These are phyloP conservation scores for Onthophagus taurus DNA, from an alignment of 1,140 invertebrate species.

Conservation along the genomic window DNA sequence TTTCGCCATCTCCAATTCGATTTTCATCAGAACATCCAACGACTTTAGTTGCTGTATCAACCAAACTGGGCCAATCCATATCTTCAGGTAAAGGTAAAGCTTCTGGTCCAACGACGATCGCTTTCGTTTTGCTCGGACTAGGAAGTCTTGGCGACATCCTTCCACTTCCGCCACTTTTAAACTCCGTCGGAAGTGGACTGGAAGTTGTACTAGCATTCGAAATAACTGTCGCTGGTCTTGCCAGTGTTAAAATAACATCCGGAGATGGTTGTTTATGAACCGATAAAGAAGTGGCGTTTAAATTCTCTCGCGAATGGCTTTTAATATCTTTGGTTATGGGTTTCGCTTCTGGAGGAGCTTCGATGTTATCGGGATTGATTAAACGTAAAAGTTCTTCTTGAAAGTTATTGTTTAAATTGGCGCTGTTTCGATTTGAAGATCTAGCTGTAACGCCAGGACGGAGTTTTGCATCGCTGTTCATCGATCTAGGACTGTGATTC, in stretches of 20 bases:
- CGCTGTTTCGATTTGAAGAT: slow-evolving; percentile 45
- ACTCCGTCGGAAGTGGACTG: slow-evolving; percentile 42
- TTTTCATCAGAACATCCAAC: slow-evolving; percentile 5
- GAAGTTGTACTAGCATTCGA: slow-evolving; percentile 55
- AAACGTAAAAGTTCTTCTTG: slow-evolving; percentile 84
- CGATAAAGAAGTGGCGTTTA: slow-evolving; percentile 36
- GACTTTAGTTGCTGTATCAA: slow-evolving; percentile 65
- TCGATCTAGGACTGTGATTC: slow-evolving; percentile 52
- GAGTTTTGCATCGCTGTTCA: slow-evolving; percentile 43
- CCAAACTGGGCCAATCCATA: slow-evolving; percentile 67
- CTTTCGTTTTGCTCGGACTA: slow-evolving; percentile 19
- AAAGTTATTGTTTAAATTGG: slow-evolving; percentile 58
- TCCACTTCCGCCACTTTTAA: slow-evolving; percentile 33
- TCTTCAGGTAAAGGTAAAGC: slow-evolving; percentile 49
- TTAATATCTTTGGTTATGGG: slow-evolving; percentile 21
- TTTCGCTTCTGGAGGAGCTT: slow-evolving; percentile 32
- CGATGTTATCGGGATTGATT: slow-evolving; percentile 75
- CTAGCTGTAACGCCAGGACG: slow-evolving; percentile 39
- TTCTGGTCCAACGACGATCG: slow-evolving; percentile 22
- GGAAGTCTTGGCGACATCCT: slow-evolving; percentile 25
- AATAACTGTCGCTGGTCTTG: slow-evolving; percentile 61
- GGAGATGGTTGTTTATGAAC: slow-evolving; percentile 35
- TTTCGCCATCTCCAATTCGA: slow-evolving; percentile 17
- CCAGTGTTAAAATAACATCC: slow-evolving; percentile 62
- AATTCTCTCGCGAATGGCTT: slow-evolving; percentile 43